Evolutionary conservation across 2,113 vertebrate species (phyloP).

Genomic region (Haplotaxodon microlepis): DNA sequence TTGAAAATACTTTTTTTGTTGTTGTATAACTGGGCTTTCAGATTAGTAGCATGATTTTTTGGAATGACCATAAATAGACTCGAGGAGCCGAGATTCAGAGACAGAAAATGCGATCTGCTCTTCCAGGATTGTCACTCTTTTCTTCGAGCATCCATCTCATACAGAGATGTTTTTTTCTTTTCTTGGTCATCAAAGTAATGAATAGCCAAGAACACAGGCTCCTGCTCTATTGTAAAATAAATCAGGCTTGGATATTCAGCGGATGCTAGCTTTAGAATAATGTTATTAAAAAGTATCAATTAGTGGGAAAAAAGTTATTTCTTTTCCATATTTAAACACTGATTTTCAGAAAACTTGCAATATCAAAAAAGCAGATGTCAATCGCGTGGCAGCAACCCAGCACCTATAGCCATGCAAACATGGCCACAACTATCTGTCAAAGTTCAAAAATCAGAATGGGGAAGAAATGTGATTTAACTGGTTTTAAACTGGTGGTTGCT

Average conservation of each 20-base stretch:
- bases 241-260: background rate
- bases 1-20: conserved; percentile 19
- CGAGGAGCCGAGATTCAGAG: background rate
- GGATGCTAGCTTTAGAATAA: background rate
- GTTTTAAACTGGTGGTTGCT: background rate
- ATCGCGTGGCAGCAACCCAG: background rate
- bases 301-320: background rate
- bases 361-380: background rate
- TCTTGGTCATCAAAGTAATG: background rate
- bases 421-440: background rate
- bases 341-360: background rate
- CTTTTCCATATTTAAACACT: background rate
- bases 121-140: background rate
- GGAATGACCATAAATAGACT: conserved; percentile 12
- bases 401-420: background rate
- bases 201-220: background rate
- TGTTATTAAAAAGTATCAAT: background rate
- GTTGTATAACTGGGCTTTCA: conserved; percentile 36
- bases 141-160: background rate
- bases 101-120: background rate
- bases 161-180: background rate
- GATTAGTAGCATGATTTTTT: conserved; percentile 6
- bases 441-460: background rate
- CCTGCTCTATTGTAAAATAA: background rate
- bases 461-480: background rate